phyloP scores from a whole-genome alignment of 1,140 invertebrate genomes.

The Caenorhabditis latens region DNA sequence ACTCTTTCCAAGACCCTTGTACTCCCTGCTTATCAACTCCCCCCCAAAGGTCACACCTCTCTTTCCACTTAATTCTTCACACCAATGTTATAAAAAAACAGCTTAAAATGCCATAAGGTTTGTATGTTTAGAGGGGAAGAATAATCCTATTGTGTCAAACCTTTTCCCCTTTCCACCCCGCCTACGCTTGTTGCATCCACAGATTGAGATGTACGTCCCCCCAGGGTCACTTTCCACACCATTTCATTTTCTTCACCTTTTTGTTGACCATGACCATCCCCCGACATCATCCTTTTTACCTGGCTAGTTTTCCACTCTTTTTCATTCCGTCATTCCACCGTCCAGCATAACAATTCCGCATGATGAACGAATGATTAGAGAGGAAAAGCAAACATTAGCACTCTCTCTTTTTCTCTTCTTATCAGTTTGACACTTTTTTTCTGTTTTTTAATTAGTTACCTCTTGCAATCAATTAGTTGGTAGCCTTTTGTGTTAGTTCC shows the following conservation, averaged over 20 bases:
- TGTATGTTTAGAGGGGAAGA: not conserved
- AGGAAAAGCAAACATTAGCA: not conserved
- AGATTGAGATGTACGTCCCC: not conserved
- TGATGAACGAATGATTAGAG: no score
- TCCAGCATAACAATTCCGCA: no score
- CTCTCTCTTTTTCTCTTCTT: no score
- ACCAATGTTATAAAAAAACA: not conserved
- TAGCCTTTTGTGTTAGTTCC: no score
- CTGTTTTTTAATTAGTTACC: no score
- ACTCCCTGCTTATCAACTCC: no score
- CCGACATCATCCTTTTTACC: not conserved
- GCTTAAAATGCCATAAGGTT: not conserved
- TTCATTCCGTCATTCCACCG: no score
- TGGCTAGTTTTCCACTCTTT: no score
- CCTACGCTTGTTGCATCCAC: not conserved
- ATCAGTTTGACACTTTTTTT: no score
- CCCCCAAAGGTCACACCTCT: not conserved
- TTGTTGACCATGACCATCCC: not conserved
- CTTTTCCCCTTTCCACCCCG: not conserved
- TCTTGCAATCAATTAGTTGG: no score
- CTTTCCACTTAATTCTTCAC: not conserved
- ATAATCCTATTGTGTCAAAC: not conserved
- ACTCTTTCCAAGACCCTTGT: no score
- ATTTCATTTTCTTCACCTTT: not conserved
- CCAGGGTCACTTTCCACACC: constrained; percentile 22